Base-by-base conservation (phyloP, 2,113 vertebrate species). In the Struthidea cinerea region DNA sequence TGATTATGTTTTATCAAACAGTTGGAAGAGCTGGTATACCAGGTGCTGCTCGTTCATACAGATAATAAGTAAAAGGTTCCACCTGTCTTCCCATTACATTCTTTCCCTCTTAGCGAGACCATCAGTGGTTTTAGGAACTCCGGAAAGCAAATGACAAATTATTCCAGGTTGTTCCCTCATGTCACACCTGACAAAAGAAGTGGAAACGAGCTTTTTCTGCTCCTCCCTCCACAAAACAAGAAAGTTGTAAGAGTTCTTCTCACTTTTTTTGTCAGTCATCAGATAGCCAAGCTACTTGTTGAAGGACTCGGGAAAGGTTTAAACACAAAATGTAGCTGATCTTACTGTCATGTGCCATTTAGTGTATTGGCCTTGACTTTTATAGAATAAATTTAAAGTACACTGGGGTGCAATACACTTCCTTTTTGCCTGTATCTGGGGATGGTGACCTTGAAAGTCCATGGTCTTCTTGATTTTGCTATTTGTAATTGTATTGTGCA, bases 31-130 rank as follows among this genome's bases (percentile, higher is more conserved):
- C 9, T 20, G 30, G 4, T 24, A 41, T 37, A 74, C 7, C 21
- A 44, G 44, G 37, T 71, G 16, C 11, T 0, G 0, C 9, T 67
- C 2, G 0, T 59, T 89, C 47, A 71, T 16, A n/a, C 7, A 60
- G 30, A 44, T 18, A 11, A 55, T 47, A 49, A 68, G 75, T 35
- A 27, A 85, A 92, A 55, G 5, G 24, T 5, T 64, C 23, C 12
- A 63, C 30, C 9, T 61, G 8, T 44, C 39, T 53, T 59, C 3
- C 11, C 11, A 17, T 52, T 42, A 20, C 14, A 69, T 59, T 37
- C 21, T 69, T 67, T 63, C 26, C 14, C 32, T 71, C 49, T 76
- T 53, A 71, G 10, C 9, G 59, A 39, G 30, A 17, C 19, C 16
- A 37, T 52, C 49, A 55, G 35, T 50, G 10, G 35, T 67, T 92